Percentiles rank a stretch among this genome's conserved stretches.
These are phyloP conservation scores for Lutjanus argentimaculatus DNA, from an alignment of 2,797 vertebrate genomes.

Conservation along the genomic window DNA sequence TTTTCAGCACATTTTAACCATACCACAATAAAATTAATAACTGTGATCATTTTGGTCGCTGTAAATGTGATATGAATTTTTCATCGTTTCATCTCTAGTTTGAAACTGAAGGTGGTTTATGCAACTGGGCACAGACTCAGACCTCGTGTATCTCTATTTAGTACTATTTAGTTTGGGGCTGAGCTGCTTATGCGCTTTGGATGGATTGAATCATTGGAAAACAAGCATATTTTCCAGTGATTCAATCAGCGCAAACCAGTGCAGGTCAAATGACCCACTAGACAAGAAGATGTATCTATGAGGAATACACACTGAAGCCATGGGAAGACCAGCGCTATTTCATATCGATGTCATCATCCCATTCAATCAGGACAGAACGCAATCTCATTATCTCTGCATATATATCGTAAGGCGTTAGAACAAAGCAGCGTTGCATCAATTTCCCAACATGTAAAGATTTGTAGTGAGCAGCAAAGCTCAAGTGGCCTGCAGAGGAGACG, in stretches of 20 bases:
- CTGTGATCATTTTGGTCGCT: too few species aligned
- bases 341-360: constrained; percentile 82
- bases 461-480: constrained; percentile 56
- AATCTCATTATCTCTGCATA: constrained; percentile 76
- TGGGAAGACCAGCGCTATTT: constrained; percentile 69
- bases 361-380: constrained; percentile 66
- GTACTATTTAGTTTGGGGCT: constrained; percentile 6
- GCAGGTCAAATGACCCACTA: constrained; percentile 67
- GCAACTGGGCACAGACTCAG: too few species aligned
- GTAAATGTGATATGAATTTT: too few species aligned
- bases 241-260: constrained; percentile 46
- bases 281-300: constrained; percentile 55
- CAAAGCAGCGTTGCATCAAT: constrained; percentile 69
- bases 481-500: constrained; percentile 43
- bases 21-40: too few species aligned
- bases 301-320: constrained; percentile 40
- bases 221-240: constrained; percentile 35
- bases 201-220: constrained; percentile 4
- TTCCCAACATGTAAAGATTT: constrained; percentile 65
- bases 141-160: too few species aligned
- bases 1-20: too few species aligned
- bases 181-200: constrained; percentile 8
- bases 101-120: too few species aligned
- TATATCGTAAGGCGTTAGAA: constrained; percentile 62
- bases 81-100: too few species aligned